Percentiles rank a stretch among this genome's conserved stretches.
These are phyloP conservation scores for Lepus townsendii DNA, from an alignment of 2,797 vertebrate species.

Conservation along the genomic window DNA sequence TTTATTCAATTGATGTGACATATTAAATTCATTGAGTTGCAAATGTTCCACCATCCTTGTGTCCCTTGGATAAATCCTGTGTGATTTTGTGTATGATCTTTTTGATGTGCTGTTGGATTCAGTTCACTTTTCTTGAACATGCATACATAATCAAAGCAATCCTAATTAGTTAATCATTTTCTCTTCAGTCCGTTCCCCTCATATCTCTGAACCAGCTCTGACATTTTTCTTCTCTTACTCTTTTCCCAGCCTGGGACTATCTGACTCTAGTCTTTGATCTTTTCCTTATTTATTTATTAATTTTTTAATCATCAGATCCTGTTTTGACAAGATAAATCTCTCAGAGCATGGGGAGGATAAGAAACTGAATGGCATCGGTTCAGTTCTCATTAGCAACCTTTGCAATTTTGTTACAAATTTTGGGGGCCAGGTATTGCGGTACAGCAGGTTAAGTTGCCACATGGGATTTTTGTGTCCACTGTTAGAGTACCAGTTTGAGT, in stretches of 20 bases:
- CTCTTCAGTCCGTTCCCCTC: not conserved
- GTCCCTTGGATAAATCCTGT: too few relatives aligned
- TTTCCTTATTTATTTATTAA: not conserved
- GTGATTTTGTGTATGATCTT: too few relatives aligned
- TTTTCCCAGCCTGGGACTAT: not conserved
- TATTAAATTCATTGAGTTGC: too few relatives aligned
- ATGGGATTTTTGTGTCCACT: too few relatives aligned
- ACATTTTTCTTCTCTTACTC: not conserved
- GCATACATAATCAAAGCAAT: not conserved
- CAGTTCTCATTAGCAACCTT: slow-evolving; percentile 18
- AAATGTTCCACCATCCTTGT: too few relatives aligned
- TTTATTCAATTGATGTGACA: too few relatives aligned
- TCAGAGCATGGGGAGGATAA: not conserved
- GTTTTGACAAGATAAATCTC: not conserved
- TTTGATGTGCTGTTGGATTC: too few relatives aligned
- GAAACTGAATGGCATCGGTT: not conserved
- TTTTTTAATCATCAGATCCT: not conserved
- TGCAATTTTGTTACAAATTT: not conserved
- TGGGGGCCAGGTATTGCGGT: too few relatives aligned
- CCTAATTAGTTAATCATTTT: not conserved
- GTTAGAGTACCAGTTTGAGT: too few relatives aligned
- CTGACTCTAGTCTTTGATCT: not conserved
- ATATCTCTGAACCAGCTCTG: not conserved
- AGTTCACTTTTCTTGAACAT: not conserved
- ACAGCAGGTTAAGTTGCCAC: too few relatives aligned